Evolutionary conservation across 2,113 vertebrate genomes (phyloP), one percentile per base, ranked within the genome.

Genomic region (Pyrgilauda ruficollis): DNA sequence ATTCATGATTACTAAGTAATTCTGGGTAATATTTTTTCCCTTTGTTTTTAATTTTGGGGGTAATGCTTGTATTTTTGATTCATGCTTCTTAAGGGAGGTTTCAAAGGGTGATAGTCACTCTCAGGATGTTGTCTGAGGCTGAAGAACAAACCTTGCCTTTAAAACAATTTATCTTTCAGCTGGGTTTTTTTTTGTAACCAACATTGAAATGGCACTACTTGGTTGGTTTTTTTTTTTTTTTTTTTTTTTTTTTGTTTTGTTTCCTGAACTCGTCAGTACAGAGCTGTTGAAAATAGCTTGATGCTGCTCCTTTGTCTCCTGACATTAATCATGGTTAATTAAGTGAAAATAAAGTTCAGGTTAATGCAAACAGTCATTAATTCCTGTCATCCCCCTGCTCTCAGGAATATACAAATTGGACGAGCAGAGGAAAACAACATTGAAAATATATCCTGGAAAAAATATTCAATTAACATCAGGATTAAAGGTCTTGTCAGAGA

Each of bases 301-400:
- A 90, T 84, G 37, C 72, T 95, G 76, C 75, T 91, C 43, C 82
- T 93, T 89, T 80, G 86, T 58, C 89, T 95, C 47, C 56, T 84
- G 79, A 93, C 79, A 95, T 88, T 94, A 93, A 93, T 95, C 94
- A 91, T 33, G 3, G 46, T 78, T 94, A 95, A 96, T 95, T 94
- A 95, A 94, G 49, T 88, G 68, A 95, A 75, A 94, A 82, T 94
- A 82, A 90, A 78, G 59, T 86, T 91, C 0, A 1, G 8, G 78
- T 90, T 94, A 94, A 95, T 84, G 76, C 89, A 94, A 97, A 90
- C 75, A 94, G 75, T 35, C 72, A 96, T 85, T 91, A 88, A 95
- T 91, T 92, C 94, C 82, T 89, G 91, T 95, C 93, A 93, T 46
- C 75, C 91, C 23, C 31, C 46, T 0, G 0, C 82, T 91, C 78